Evolutionary conservation across 2,113 vertebrate genomes (phyloP).

Genomic region (Odontophorus gujanensis): DNA sequence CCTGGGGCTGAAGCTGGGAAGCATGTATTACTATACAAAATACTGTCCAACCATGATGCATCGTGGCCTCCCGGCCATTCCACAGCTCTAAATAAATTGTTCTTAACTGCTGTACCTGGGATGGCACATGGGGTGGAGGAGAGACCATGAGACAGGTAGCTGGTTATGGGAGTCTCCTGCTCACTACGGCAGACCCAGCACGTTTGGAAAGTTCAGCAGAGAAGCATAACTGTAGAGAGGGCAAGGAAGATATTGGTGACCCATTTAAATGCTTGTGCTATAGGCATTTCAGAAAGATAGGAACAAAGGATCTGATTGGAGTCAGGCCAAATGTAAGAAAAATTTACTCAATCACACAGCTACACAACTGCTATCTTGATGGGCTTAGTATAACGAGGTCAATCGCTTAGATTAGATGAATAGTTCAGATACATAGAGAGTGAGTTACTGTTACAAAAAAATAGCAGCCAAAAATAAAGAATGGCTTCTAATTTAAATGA

Average conservation of each 20-base stretch:
- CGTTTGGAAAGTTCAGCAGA: background rate
- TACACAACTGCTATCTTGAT: background rate
- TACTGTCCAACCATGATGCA: background rate
- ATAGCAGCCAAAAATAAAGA: background rate
- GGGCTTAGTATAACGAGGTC: background rate
- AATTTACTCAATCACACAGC: background rate
- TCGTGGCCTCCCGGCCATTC: background rate
- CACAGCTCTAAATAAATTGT: background rate
- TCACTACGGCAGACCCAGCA: background rate
- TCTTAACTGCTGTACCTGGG: background rate
- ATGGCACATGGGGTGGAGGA: background rate
- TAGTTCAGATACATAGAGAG: background rate
- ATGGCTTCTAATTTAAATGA: background rate
- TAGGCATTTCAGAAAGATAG: background rate
- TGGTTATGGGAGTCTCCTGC: background rate
- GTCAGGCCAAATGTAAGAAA: background rate
- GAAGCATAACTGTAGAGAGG: background rate
- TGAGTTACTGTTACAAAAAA: background rate
- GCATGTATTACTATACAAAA: background rate
- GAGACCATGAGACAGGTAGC: background rate
- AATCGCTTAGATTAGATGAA: slow-evolving; percentile 6
- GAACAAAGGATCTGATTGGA: background rate
- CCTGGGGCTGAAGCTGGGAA: background rate
- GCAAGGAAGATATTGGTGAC: background rate
- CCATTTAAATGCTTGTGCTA: background rate